Conservation (phyloP, 2,113 vertebrate genomes). For the Burhinus bistriatus region DNA sequence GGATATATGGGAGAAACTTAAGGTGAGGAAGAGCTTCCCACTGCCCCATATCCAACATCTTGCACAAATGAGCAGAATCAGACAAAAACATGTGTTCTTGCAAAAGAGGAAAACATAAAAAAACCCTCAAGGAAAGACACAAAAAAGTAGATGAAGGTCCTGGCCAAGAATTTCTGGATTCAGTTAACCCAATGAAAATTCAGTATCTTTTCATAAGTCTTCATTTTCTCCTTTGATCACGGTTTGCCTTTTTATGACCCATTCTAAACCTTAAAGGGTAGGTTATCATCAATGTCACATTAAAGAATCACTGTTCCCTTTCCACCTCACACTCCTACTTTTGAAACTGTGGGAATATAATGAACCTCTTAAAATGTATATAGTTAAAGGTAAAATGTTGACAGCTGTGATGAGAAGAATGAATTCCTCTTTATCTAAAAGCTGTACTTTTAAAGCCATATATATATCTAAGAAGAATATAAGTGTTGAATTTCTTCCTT, state of each 20-base stretch:
- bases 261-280: neutral
- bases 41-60: neutral
- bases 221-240: neutral
- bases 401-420: slow-evolving; percentile 1
- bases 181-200: neutral
- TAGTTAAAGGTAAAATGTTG: slow-evolving; percentile 16
- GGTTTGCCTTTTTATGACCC: neutral
- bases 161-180: neutral
- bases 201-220: neutral
- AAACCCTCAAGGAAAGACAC: neutral
- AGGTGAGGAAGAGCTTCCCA: neutral
- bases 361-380: neutral
- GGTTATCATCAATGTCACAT: neutral
- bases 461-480: neutral
- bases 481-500: neutral
- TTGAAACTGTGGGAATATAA: slow-evolving; percentile 14
- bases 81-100: neutral
- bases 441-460: neutral
- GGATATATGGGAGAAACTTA: fast-evolving
- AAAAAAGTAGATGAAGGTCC: neutral
- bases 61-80: neutral
- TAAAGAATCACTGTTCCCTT: neutral
- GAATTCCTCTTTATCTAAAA: neutral
- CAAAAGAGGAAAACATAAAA: neutral
- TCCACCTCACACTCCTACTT: neutral